Base-by-base conservation (phyloP, 2,888 invertebrate genomes). In the Pachydiplax longipennis region DNA sequence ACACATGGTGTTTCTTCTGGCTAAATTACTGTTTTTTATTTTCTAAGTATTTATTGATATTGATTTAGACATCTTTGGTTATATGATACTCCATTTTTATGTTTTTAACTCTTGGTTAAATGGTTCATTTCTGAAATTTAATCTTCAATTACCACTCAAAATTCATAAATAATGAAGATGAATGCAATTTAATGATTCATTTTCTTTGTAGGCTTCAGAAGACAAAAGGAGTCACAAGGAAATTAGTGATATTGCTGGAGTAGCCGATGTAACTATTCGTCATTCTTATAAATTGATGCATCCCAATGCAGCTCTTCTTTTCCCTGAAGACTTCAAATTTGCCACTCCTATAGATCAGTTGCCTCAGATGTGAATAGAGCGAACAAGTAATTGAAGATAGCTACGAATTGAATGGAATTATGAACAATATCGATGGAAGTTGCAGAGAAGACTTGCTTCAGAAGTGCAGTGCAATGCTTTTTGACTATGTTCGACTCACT, bases 251-350 rank as follows among this genome's bases (percentile, higher is more conserved):
- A 98, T 99, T 92, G 99, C 99, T 61, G 99, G 99, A 65, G 99
- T 99, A 0, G 99, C 99, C 4, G 99, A 99, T 94, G 99, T 99
- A 22, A 99, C 99, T 0, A 99, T 99, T 92, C 95, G 99, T 48
- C 99, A 99, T 93, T 98, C 99, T 0, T 99, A 99, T 94, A 99
- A 99, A 94, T 95, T 98, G 61, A 99, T 99, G 98, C 98, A 98
- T 93, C 99, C 99, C 1, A 97, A 97, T 93, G 99, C 99, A 0
- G 96, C 95, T 1, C 97, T 97, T 93, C 95, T 99, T 1, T 99
- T 99, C 94, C 99, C 99, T 0, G 97, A 97, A 92, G 99, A 99
- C 94, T 99, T 99, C 94, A 98, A 97, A 94, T 99, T 99, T 93
- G 96, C 97, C 22, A 99, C 98, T 13, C 98, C 99, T 0, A 98